phyloP scores from a whole-genome alignment of 37 sponge, comb jelly and placozoan species.

The Petrosia ficiformis region DNA sequence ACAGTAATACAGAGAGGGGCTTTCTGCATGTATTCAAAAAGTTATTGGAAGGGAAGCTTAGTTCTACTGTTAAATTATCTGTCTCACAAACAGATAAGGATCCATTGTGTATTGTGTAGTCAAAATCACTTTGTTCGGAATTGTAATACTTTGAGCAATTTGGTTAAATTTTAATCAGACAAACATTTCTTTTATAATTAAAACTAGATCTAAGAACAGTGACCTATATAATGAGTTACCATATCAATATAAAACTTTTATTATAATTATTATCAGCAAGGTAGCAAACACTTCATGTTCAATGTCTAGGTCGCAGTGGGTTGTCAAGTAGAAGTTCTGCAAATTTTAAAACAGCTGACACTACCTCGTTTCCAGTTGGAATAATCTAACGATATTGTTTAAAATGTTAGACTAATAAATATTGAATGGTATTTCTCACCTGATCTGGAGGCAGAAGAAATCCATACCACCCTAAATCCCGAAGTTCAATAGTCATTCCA shows the following conservation, averaged over 20 bases:
- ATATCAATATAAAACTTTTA: too few species aligned
- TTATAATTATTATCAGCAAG: background rate
- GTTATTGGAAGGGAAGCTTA: slow-evolving; percentile 18
- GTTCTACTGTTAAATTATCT: slow-evolving; percentile 38
- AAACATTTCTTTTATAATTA: too few species aligned
- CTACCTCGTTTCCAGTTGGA: slow-evolving; percentile 5
- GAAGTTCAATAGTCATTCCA: slow-evolving; percentile 50
- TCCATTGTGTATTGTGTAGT: slow-evolving; percentile 64
- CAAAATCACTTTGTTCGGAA: background rate
- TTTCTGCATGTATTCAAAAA: slow-evolving; percentile 61
- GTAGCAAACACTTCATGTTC: background rate
- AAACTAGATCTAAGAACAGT: too few species aligned
- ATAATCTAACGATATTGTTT: background rate
- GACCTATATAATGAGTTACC: too few species aligned
- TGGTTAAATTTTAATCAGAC: too few species aligned
- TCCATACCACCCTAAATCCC: slow-evolving; percentile 57
- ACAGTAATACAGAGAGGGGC: slow-evolving; percentile 95
- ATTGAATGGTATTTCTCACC: slow-evolving; percentile 9
- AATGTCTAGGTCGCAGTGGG: background rate
- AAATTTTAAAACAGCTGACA: background rate
- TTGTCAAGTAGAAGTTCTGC: background rate
- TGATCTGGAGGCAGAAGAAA: slow-evolving; percentile 64
- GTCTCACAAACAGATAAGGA: slow-evolving; percentile 62
- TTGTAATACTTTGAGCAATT: too few species aligned
- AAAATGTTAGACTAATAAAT: background rate